Percentiles rank a stretch among this genome's conserved stretches.
Evolutionary conservation across 1,140 invertebrate genomes (phyloP).

Genomic region (Zaprionus gabonicus): DNA sequence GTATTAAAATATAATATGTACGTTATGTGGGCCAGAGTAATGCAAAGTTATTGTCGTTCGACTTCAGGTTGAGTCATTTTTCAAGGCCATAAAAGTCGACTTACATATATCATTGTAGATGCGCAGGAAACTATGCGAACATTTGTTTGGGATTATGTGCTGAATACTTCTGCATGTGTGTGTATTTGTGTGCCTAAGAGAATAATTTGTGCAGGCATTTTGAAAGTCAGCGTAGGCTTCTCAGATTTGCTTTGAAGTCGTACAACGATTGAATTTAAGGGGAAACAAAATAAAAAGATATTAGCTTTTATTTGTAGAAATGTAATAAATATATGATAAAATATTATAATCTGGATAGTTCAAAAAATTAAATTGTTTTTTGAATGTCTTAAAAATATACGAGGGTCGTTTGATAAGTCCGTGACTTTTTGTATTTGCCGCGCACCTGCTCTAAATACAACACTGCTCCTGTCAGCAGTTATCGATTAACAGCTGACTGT

Average conservation of each 20-base stretch:
- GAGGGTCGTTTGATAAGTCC: too few species aligned
- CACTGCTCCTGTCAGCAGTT: too few species aligned
- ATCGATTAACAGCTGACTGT: too few species aligned
- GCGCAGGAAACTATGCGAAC: neutral
- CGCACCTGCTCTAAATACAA: too few species aligned
- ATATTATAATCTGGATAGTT: too few species aligned
- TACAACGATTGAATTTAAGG: neutral
- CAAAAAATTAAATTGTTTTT: too few species aligned
- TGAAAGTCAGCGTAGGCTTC: neutral
- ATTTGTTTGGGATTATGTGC: conserved; percentile 6
- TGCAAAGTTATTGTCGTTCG: neutral
- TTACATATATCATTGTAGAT: neutral
- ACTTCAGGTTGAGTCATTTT: neutral
- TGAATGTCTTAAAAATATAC: too few species aligned
- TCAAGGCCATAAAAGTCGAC: conserved; percentile 2
- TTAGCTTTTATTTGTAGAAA: too few species aligned
- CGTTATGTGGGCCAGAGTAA: neutral
- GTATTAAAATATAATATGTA: neutral
- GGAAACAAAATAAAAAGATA: too few species aligned
- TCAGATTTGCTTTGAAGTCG: neutral
- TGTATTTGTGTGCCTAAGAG: neutral
- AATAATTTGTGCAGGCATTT: neutral
- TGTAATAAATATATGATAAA: too few species aligned
- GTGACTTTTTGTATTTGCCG: too few species aligned
- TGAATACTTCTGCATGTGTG: neutral